Conservation (phyloP, 2,888 invertebrate genomes). For the Tribolium freemani region DNA sequence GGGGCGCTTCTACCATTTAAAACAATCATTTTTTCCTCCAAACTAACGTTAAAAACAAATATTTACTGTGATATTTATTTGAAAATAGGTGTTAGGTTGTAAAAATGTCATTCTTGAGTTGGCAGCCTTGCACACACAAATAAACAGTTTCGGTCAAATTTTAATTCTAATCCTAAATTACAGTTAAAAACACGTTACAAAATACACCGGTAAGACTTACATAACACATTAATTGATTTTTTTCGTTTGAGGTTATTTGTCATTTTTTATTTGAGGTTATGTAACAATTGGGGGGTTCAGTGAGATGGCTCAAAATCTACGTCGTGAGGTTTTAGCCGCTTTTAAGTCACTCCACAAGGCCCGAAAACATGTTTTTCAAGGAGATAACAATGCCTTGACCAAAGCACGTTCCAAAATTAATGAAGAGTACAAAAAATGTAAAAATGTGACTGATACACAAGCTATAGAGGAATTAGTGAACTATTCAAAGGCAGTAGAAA, state of each 20-base stretch:
- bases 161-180: background rate
- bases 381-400: constrained; percentile 74
- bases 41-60: too few relatives aligned
- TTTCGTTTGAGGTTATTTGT: background rate
- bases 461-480: constrained; percentile 79
- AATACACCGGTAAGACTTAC: background rate
- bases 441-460: constrained; percentile 71
- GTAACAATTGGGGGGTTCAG: background rate
- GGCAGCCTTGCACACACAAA: too few relatives aligned
- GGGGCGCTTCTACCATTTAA: too few relatives aligned
- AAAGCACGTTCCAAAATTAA: constrained; percentile 82
- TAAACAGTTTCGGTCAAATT: too few relatives aligned
- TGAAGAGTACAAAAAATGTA: constrained; percentile 80
- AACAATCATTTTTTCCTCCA: too few relatives aligned
- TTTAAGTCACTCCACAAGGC: constrained; percentile 83
- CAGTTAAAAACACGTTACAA: background rate
- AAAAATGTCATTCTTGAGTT: too few relatives aligned
- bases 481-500: constrained; percentile 78
- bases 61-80: too few relatives aligned
- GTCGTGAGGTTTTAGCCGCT: constrained; percentile 74
- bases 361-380: constrained; percentile 76
- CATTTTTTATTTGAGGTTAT: constrained; percentile 25
- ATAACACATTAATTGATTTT: background rate
- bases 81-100: too few relatives aligned
- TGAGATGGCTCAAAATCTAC: constrained; percentile 46